Evolutionary conservation across 1,140 invertebrate species (phyloP).

Genomic region (Berghia stephanieae): DNA sequence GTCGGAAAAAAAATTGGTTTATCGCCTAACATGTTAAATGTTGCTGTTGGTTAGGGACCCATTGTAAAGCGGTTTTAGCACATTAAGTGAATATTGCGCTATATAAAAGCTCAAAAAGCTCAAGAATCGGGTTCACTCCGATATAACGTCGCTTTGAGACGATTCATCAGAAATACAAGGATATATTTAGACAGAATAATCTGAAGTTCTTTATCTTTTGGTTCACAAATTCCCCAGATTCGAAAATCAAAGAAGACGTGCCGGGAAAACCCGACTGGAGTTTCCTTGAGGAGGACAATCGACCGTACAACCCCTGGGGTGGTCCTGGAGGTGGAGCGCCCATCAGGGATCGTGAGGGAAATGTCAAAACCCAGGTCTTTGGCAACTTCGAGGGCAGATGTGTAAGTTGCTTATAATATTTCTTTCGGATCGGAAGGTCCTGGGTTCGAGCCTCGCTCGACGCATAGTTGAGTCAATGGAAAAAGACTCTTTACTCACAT

Average conservation of each 20-base stretch:
- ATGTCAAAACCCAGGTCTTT: conserved; percentile 40
- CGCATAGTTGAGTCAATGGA: too few species aligned
- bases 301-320: conserved; percentile 50
- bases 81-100: too few species aligned
- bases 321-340: conserved; percentile 54
- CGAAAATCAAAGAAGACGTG: conserved; percentile 31
- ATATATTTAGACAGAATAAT: not conserved
- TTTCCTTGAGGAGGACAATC: conserved; percentile 32
- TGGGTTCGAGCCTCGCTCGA: too few species aligned
- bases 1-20: not conserved
- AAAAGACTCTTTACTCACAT: too few species aligned
- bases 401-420: conserved; percentile 39
- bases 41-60: too few species aligned
- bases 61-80: too few species aligned
- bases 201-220: not conserved
- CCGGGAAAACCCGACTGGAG: conserved; percentile 17
- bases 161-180: too few species aligned
- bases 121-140: too few species aligned
- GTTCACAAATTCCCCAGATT: conserved; percentile 20
- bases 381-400: conserved; percentile 38
- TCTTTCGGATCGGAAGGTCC: too few species aligned
- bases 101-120: too few species aligned
- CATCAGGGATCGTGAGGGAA: conserved; percentile 43
- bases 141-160: too few species aligned
- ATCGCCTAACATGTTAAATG: not conserved